Percentiles rank a stretch among this genome's conserved stretches.
phyloP scores from a whole-genome alignment of 2,888 invertebrate species.

The Agrotis puta region DNA sequence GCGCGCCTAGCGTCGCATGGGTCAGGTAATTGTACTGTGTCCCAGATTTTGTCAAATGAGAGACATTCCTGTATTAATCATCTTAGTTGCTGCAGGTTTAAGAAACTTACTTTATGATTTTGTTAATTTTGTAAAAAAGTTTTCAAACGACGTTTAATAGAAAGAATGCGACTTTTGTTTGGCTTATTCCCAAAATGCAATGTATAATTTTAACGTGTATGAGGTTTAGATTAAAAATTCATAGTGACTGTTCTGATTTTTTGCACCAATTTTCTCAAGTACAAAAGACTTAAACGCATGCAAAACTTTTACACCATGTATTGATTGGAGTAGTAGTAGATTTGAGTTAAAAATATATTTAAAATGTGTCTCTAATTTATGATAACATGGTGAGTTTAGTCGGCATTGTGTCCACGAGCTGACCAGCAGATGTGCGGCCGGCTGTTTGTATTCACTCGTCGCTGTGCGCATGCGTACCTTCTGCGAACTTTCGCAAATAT shows the following conservation, averaged over 20 bases:
- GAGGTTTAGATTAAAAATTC: background rate
- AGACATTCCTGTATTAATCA: constrained; percentile 20
- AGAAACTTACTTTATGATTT: too few species aligned
- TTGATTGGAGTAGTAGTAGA: too few species aligned
- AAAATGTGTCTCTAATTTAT: constrained; percentile 29
- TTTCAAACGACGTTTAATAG: background rate
- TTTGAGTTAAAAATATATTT: too few species aligned
- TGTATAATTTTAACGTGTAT: background rate
- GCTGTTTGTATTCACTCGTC: constrained; percentile 84
- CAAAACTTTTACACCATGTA: background rate
- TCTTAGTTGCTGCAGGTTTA: background rate
- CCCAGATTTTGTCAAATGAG: constrained; percentile 61
- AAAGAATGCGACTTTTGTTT: background rate
- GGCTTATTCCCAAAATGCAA: background rate
- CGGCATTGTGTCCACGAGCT: constrained; percentile 89
- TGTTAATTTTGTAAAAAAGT: background rate
- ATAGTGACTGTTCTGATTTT: background rate
- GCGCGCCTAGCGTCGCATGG: constrained; percentile 75
- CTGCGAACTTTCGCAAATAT: constrained; percentile 77
- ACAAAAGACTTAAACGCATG: constrained; percentile 64
- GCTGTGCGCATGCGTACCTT: constrained; percentile 84
- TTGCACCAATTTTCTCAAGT: constrained; percentile 5
- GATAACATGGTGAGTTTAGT: constrained; percentile 67
- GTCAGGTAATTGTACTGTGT: constrained; percentile 83
- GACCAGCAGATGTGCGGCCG: constrained; percentile 90